Percentiles rank a stretch among this genome's conserved stretches.
These are phyloP conservation scores for Cataglyphis cursor DNA, from an alignment of 2,888 invertebrate genomes.

Conservation along the genomic window DNA sequence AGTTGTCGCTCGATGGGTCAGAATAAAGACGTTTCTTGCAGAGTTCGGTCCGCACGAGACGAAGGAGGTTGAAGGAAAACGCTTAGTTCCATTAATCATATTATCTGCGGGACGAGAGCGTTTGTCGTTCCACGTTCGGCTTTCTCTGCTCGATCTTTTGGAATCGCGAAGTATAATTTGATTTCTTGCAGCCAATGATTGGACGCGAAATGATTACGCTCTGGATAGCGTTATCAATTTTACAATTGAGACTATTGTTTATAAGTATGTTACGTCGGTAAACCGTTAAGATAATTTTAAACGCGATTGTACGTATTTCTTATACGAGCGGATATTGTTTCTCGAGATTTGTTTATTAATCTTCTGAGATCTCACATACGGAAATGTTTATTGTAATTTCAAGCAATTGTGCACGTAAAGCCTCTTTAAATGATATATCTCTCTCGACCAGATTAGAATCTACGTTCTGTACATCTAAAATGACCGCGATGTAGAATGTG, in stretches of 20 bases:
- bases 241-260: background rate
- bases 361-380: background rate
- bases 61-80: slow-evolving; percentile 62
- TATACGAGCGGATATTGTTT: background rate
- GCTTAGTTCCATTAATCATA: slow-evolving; percentile 82
- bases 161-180: slow-evolving; percentile 48
- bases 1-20: slow-evolving; percentile 67
- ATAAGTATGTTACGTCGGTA: background rate
- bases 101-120: slow-evolving; percentile 78
- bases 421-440: slow-evolving; percentile 1
- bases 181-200: slow-evolving; percentile 34
- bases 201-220: slow-evolving; percentile 12
- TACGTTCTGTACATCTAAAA: slow-evolving; percentile 38
- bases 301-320: background rate
- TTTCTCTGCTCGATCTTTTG: slow-evolving; percentile 14
- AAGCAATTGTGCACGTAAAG: background rate
- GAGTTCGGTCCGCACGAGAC: slow-evolving; percentile 52
- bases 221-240: slow-evolving; percentile 11
- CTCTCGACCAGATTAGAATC: slow-evolving; percentile 57
- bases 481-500: slow-evolving; percentile 16
- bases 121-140: slow-evolving; percentile 70
- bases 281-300: background rate
- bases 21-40: slow-evolving; percentile 76
- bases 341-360: background rate
- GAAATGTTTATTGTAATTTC: background rate